Conservation (phyloP, 2,888 invertebrate species). For the Ashinkailepas kermadecensis region DNA sequence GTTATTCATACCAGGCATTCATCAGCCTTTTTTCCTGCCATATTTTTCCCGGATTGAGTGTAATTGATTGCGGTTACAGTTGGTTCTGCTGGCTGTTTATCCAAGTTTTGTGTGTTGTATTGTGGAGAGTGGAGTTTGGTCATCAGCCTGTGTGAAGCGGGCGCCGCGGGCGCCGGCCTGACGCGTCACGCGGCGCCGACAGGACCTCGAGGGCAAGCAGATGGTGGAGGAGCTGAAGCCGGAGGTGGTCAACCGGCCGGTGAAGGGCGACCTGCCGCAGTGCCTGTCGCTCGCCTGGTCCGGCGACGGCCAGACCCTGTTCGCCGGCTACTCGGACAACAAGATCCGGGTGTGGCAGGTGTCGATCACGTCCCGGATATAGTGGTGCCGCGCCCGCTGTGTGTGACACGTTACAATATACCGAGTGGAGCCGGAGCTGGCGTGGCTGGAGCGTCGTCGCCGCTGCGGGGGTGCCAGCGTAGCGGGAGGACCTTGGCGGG, state of each 20-base stretch:
- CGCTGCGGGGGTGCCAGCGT: too few relatives aligned
- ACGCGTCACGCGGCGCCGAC: slow-evolving; percentile 26
- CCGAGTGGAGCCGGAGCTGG: neutral
- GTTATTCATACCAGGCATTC: too few relatives aligned
- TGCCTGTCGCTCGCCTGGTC: slow-evolving; percentile 98
- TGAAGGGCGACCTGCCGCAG: slow-evolving; percentile 86
- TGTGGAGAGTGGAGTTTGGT: neutral
- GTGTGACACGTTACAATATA: neutral
- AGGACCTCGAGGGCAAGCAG: slow-evolving; percentile 98
- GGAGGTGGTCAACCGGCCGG: slow-evolving; percentile 66
- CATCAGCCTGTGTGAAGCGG: too few relatives aligned
- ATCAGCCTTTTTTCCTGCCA: too few relatives aligned
- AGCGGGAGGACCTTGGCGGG: too few relatives aligned
- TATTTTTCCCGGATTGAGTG: too few relatives aligned
- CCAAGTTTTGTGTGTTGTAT: neutral
- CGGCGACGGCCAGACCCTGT: slow-evolving; percentile 96
- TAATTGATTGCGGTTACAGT: too few relatives aligned
- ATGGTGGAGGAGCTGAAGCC: slow-evolving; percentile 97
- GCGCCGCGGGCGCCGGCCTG: too few relatives aligned
- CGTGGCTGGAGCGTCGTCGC: neutral
- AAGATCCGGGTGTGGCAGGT: slow-evolving; percentile 99
- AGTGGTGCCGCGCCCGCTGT: neutral
- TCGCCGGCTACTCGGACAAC: slow-evolving; percentile 98
- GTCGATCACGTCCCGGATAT: slow-evolving; percentile 34
- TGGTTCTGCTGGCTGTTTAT: too few relatives aligned